These are phyloP conservation scores for Ormia ochracea DNA, from an alignment of 2,888 invertebrate genomes.

Conservation along the genomic window DNA sequence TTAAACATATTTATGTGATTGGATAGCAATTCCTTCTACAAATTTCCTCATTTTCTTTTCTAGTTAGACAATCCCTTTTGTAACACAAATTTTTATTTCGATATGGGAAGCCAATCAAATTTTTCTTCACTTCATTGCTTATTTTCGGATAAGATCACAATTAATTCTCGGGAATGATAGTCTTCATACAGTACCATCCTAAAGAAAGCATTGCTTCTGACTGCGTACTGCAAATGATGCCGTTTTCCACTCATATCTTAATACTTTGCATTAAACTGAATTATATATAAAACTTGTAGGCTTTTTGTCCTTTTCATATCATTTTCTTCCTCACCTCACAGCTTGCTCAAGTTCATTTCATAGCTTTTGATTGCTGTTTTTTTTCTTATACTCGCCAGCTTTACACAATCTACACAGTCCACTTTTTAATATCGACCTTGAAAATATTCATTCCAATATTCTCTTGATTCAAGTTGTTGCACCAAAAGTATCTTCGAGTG, in stretches of 20 bases:
- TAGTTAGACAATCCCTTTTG: no score
- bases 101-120: no score
- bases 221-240: conserved; percentile 26
- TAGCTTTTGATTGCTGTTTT: conserved; percentile 1
- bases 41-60: no score
- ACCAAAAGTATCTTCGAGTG: conserved; percentile 78
- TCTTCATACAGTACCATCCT: background rate
- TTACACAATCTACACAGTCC: conserved; percentile 81
- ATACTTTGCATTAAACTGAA: conserved; percentile 33
- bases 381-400: no score
- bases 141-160: background rate
- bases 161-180: background rate
- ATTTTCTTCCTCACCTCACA: background rate
- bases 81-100: no score
- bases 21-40: no score
- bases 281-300: background rate
- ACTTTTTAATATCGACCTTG: conserved; percentile 81
- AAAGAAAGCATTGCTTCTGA: background rate
- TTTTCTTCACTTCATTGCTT: no score
- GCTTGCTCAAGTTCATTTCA: background rate
- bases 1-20: no score
- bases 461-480: conserved; percentile 81
- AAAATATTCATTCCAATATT: conserved; percentile 85
- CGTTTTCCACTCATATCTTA: conserved; percentile 47
- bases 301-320: conserved; percentile 10